Conservation (phyloP, 2,888 invertebrate species). For the Seira musarum region DNA sequence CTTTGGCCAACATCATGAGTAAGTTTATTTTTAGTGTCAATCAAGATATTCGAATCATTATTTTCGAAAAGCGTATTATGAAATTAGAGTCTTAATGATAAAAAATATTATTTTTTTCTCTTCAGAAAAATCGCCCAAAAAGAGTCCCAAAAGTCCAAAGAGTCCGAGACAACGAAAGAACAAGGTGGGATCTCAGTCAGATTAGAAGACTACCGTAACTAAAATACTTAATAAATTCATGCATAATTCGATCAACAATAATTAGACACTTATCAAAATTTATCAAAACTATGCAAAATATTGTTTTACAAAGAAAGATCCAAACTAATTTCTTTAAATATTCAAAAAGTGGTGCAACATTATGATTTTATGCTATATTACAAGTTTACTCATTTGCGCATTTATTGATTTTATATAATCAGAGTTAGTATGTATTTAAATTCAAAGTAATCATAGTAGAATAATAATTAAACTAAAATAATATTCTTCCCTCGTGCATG, state of each 20-base stretch:
- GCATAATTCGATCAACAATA: slow-evolving; percentile 22
- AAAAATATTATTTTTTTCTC: slow-evolving; percentile 64
- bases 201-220: too few relatives aligned
- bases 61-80: background rate
- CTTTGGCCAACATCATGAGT: slow-evolving; percentile 84
- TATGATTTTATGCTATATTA: slow-evolving; percentile 1
- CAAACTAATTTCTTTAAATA: background rate
- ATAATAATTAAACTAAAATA: slow-evolving; percentile 18
- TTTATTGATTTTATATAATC: slow-evolving; percentile 49
- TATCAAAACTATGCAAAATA: background rate
- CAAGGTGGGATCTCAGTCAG: slow-evolving; percentile 52
- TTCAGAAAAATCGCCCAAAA: slow-evolving; percentile 78
- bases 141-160: slow-evolving; percentile 69
- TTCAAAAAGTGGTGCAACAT: slow-evolving; percentile 38
- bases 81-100: slow-evolving; percentile 16
- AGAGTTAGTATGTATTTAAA: too few relatives aligned
- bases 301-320: background rate
- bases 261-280: background rate
- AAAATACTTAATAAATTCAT: slow-evolving; percentile 37
- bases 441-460: too few relatives aligned
- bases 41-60: background rate
- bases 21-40: slow-evolving; percentile 76
- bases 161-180: slow-evolving; percentile 63
- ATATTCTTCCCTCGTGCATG: slow-evolving; percentile 19
- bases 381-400: slow-evolving; percentile 43